Conservation (phyloP, 1,140 invertebrate genomes). For the Drosophila albomicans region DNA sequence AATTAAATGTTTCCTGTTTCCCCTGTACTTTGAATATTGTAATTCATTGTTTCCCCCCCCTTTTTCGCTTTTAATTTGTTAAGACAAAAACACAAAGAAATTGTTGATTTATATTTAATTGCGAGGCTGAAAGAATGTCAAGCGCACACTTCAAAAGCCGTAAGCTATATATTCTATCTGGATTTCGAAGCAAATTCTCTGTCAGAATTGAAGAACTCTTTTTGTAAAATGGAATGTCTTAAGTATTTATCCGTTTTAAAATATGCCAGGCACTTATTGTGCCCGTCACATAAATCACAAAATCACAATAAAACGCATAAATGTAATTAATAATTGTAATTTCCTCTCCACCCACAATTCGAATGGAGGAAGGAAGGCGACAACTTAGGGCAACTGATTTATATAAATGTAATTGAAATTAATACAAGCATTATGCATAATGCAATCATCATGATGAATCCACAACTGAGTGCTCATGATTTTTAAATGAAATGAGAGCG, state of each 20-base stretch:
- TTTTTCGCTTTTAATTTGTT: neutral
- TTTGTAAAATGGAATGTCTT: neutral
- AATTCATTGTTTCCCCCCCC: neutral
- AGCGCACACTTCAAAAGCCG: neutral
- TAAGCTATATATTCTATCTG: neutral
- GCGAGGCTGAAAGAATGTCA: neutral
- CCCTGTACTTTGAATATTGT: neutral
- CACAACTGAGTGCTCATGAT: neutral
- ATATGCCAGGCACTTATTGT: slow-evolving; percentile 18
- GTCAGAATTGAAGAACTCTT: neutral
- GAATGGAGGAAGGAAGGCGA: neutral
- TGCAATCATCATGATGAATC: slow-evolving; percentile 6
- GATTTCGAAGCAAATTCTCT: neutral
- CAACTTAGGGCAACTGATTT: slow-evolving; percentile 3
- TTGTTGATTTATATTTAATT: slow-evolving; percentile 38
- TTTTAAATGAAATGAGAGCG: slow-evolving; percentile 28
- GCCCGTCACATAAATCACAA: slow-evolving; percentile 58
- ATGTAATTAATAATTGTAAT: slow-evolving; percentile 75
- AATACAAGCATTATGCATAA: slow-evolving; percentile 49
- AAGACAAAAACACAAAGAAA: slow-evolving; percentile 21
- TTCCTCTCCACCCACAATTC: slow-evolving; percentile 31
- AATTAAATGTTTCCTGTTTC: neutral
- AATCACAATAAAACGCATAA: slow-evolving; percentile 61
- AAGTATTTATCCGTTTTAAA: neutral
- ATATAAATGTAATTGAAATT: slow-evolving; percentile 42